phyloP scores from a whole-genome alignment of 2,797 vertebrate genomes.

The Vespertilio murinus region DNA sequence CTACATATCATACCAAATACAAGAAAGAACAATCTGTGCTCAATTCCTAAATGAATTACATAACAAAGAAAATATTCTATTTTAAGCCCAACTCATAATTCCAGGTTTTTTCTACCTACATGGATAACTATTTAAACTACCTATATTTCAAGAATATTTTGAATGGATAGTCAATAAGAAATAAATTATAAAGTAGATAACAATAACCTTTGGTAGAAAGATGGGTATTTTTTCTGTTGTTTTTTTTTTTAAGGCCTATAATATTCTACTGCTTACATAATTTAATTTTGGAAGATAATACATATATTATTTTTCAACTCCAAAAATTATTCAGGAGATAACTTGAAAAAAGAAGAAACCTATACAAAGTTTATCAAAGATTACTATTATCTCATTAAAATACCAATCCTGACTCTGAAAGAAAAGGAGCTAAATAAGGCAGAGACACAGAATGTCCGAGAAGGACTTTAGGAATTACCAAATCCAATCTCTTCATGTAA shows the following conservation, averaged over 20 bases:
- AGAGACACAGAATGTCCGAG: background rate
- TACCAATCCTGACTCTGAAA: background rate
- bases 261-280: conserved; percentile 43
- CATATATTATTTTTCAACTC: background rate
- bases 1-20: background rate
- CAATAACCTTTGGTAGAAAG: background rate
- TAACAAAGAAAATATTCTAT: conserved; percentile 14
- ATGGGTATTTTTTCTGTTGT: background rate
- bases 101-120: background rate
- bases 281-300: conserved; percentile 35
- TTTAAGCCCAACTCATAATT: conserved; percentile 26
- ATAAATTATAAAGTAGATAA: background rate
- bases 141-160: conserved; percentile 15
- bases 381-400: conserved; percentile 29
- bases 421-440: background rate
- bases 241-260: background rate
- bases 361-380: background rate
- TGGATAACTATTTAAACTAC: conserved; percentile 10
- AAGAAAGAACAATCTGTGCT: conserved; percentile 1
- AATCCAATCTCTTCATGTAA: background rate
- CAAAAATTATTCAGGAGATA: background rate
- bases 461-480: background rate
- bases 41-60: background rate
- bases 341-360: background rate
- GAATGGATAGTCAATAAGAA: background rate